Percentiles rank a stretch among this genome's conserved stretches.
phyloP scores from a whole-genome alignment of 1,140 invertebrate genomes.

The Centruroides sculpturatus region DNA sequence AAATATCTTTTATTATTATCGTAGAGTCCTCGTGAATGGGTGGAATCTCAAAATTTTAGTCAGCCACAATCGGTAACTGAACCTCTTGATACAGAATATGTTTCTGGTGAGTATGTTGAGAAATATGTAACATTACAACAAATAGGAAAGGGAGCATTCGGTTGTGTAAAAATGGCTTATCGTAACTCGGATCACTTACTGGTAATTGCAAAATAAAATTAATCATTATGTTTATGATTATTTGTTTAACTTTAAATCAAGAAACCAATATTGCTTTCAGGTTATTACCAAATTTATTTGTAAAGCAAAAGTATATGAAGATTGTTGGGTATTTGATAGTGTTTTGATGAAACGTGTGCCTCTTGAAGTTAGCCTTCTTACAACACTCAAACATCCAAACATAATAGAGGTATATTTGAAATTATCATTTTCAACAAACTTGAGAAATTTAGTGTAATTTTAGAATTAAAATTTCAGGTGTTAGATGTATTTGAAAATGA shows the following conservation, averaged over 20 bases:
- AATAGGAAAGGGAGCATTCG: constrained; percentile 60
- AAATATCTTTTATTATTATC: too few relatives aligned
- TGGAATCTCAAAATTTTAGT: background rate
- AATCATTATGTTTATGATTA: too few relatives aligned
- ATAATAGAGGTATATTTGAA: constrained; percentile 36
- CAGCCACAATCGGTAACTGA: background rate
- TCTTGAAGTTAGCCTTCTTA: constrained; percentile 48
- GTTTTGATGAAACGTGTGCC: constrained; percentile 38
- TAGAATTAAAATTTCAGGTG: constrained; percentile 30
- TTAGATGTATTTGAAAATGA: constrained; percentile 56
- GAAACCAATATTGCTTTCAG: constrained; percentile 15
- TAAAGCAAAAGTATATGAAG: constrained; percentile 50
- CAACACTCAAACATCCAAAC: constrained; percentile 49
- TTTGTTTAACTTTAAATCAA: background rate
- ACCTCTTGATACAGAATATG: constrained; percentile 31
- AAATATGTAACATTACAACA: constrained; percentile 51
- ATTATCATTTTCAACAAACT: background rate
- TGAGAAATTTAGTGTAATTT: background rate
- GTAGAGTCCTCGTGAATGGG: too few relatives aligned
- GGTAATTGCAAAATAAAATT: constrained; percentile 20
- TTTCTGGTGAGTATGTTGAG: constrained; percentile 42
- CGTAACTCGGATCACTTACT: constrained; percentile 43
- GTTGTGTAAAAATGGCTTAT: constrained; percentile 51
- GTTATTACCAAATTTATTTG: constrained; percentile 58
- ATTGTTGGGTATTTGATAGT: constrained; percentile 48